A percentile compares a stretch with the other conserved stretches of the same genome.
These are phyloP conservation scores for Theristicus caerulescens DNA, from an alignment of 2,113 vertebrate genomes.

Conservation along the genomic window DNA sequence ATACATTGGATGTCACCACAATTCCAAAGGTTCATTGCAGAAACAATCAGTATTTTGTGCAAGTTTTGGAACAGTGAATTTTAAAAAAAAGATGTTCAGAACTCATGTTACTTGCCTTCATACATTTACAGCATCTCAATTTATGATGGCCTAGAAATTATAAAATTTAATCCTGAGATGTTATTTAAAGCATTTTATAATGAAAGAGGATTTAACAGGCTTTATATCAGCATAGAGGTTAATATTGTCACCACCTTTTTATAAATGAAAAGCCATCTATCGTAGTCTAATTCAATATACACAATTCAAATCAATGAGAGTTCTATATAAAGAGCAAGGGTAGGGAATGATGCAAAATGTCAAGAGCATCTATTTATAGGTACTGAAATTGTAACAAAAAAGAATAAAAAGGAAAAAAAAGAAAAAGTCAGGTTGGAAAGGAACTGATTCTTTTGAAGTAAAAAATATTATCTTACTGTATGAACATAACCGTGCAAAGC, in stretches of 20 bases:
- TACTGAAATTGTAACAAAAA: neutral
- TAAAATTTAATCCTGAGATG: neutral
- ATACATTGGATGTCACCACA: neutral
- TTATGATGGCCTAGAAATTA: neutral
- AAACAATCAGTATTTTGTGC: neutral
- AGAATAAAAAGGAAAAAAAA: neutral
- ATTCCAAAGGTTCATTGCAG: neutral
- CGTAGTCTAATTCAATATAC: constrained; percentile 19
- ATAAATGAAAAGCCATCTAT: constrained; percentile 20
- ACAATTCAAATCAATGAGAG: constrained; percentile 15
- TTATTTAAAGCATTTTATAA: constrained; percentile 12
- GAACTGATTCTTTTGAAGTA: neutral
- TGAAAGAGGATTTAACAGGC: neutral
- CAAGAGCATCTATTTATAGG: constrained; percentile 42
- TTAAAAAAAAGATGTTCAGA: neutral
- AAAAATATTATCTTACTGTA: neutral
- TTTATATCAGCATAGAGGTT: constrained; percentile 4
- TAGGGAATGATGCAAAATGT: constrained; percentile 36
- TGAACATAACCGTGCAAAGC: neutral
- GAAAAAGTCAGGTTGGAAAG: neutral
- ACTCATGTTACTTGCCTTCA: neutral
- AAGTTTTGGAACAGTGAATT: neutral
- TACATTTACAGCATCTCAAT: neutral
- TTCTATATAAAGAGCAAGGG: constrained; percentile 38
- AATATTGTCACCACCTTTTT: constrained; percentile 6